Base-by-base conservation (phyloP, 2,888 invertebrate genomes). In the Thelaira solivaga region DNA sequence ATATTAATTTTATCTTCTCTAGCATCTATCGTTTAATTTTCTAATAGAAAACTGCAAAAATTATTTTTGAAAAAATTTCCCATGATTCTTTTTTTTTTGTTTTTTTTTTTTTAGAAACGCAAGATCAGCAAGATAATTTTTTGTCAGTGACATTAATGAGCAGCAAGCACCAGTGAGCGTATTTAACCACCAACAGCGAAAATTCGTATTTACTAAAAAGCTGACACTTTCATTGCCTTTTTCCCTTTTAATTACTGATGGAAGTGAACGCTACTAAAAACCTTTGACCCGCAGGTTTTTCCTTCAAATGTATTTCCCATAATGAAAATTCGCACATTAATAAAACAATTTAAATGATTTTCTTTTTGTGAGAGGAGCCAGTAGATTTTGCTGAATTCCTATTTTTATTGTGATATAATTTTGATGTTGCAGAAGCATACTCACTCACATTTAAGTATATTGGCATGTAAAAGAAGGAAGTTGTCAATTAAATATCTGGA, bases 251-350 rank as follows among this genome's bases (percentile, higher is more conserved):
- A 57, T 49, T 36, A 57, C 41, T 41, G 61, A 10, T 34, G 13
- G 26, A 64, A 24, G 24, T 55, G 18, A 31, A 26, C 2, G 3
- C 1, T 26, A 43, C 18, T 4, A 43, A 57, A 68, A 62, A 57
- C 72, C 68, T 68, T 73, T 73, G 68, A 77, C 77, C 77, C 77
- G 77, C 73, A 77, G 67, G 36, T 77, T 77, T 77, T 73, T 51
- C 43, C 31, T 18, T 51, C 51, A 18, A 72, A 10, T 16, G 26
- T n/a, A 36, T 55, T 72, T 61, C 16, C 36, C 55, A 47, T 39
- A 11, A 43, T 24, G 51, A 62, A 20, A 34, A 59, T 69, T 76
- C 49, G 64, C 64, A 76, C 64, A 71, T 24, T 43, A 31, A 22
- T 0, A 22, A 53, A 45, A 13, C 51, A 7, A 16, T 64, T 51